Base-by-base conservation (phyloP, 2,113 vertebrate genomes). In the Xiphophorus maculatus region DNA sequence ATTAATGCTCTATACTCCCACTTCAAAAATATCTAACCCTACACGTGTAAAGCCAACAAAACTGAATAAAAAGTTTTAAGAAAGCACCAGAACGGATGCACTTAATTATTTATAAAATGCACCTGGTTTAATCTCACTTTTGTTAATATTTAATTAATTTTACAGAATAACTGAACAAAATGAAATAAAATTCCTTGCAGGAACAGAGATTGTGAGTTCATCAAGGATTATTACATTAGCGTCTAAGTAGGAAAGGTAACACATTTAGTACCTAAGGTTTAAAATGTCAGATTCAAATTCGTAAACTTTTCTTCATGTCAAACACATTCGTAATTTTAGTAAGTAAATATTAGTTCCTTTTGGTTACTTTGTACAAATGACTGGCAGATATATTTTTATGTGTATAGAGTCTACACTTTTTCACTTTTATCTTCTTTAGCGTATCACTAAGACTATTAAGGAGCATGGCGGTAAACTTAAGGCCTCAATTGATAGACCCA, bases 391-490 rank as follows among this genome's bases (percentile, higher is more conserved):
- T 75, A 44, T 76, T 75, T 54, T 30, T 71, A 33, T 73, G 69
- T 77, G 79, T 33, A 61, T 25, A 69, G 40, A 30, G 74, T 71
- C 51, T 88, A 11, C 10, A 11, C 35, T 37, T 37, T 35, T 35
- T 35, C 28, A 62, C 73, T 76, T 84, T 89, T 70, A 83, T 87
- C 79, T 73, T 29, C 44, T 65, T 83, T 81, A 85, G 84, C 63
- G 84, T 73, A 73, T 71, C 72, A 79, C 40, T 65, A 74, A 22
- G 28, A 71, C 80, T 85, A 78, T 87, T 35, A 25, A 79, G 62
- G 60, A 77, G 42, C 54, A 64, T 25, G 63, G 71, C n/a, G 29
- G 62, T 22, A 14, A 77, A 61, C 48, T 74, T 62, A 19, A 42
- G 64, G 40, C 66, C 79, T 66, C 29, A 29, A 37, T 61, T 73